Base-by-base conservation (phyloP, 2,113 vertebrate species). In the Theropithecus gelada region DNA sequence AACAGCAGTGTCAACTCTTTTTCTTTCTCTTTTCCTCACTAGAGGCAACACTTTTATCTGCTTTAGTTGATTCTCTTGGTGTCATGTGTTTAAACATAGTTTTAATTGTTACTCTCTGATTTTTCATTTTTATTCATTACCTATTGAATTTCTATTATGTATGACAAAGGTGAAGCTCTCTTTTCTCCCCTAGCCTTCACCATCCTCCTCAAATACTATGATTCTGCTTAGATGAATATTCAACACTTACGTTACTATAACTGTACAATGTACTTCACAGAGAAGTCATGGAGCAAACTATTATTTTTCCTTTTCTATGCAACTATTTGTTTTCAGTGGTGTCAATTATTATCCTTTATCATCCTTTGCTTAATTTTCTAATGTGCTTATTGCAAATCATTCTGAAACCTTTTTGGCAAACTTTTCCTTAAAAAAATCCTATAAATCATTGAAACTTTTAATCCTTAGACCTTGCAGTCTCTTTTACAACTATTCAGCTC, bases 321-420 rank as follows among this genome's bases (percentile, higher is more conserved):
- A 92, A 27, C 32, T 48, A 7, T 72, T 91, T 61, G 10, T 88
- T 92, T 88, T 80, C n/a, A 43, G 2, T 52, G 43, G 55, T 89
- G n/a, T 57, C 48, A 64, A 13, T 43, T 52, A 35, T 92, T 32
- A 61, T 25, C 52, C 10, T 57, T 96, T 84, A 30, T 72, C 16
- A 80, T 96, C 23, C 79, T 84, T 95, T 84, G 50, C 13, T 93
- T 85, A 25, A 16, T 94, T 97, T 82, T 11, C 81, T 55, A 68
- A 92, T 45, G 32, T 35, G 22, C 16, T 94, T 79, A 55, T 48
- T 79, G 35, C 6, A 66, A 78, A 90, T 94, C 52, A 93, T 79
- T 35, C n/a, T 82, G 20, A 85, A 86, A 48, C 0, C 17, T 90
- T 78, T 66, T 45, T 23, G 86, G 35, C 35, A 96, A 82, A 13